phyloP scores from a whole-genome alignment of 2,888 invertebrate genomes.

The Pristionchus maxplancki region DNA sequence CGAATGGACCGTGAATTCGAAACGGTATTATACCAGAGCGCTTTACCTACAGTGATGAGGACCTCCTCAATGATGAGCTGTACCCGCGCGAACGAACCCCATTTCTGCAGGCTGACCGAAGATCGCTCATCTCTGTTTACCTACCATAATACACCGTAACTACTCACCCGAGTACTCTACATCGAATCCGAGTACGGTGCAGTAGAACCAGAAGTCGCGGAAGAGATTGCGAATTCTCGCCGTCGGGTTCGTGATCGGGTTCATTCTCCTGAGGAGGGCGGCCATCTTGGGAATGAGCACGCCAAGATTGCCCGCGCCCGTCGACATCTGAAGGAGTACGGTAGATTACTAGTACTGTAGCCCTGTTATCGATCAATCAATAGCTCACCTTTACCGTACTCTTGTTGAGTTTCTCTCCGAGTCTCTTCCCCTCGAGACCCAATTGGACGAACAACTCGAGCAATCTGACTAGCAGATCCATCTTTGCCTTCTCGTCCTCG shows the following conservation, averaged over 20 bases:
- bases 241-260: slow-evolving; percentile 90
- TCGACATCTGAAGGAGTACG: slow-evolving; percentile 86
- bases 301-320: slow-evolving; percentile 96
- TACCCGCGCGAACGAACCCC: too few species aligned
- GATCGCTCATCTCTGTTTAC: too few species aligned
- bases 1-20: too few species aligned
- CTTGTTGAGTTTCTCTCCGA: slow-evolving; percentile 90
- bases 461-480: slow-evolving; percentile 82
- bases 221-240: slow-evolving; percentile 88
- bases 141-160: too few species aligned
- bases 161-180: slow-evolving; percentile 82
- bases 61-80: too few species aligned
- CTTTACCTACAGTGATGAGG: too few species aligned
- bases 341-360: not conserved
- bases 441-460: slow-evolving; percentile 97
- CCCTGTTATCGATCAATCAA: not conserved
- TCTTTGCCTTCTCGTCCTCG: slow-evolving; percentile 85
- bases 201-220: slow-evolving; percentile 99
- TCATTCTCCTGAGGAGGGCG: slow-evolving; percentile 88
- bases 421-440: slow-evolving; percentile 95
- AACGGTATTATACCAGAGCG: too few species aligned
- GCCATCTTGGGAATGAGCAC: slow-evolving; percentile 98
- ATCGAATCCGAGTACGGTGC: slow-evolving; percentile 98
- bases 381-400: slow-evolving; percentile 82
- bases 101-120: too few species aligned